Conservation (phyloP, 2,113 vertebrate species). For the Pteruthius melanotis region DNA sequence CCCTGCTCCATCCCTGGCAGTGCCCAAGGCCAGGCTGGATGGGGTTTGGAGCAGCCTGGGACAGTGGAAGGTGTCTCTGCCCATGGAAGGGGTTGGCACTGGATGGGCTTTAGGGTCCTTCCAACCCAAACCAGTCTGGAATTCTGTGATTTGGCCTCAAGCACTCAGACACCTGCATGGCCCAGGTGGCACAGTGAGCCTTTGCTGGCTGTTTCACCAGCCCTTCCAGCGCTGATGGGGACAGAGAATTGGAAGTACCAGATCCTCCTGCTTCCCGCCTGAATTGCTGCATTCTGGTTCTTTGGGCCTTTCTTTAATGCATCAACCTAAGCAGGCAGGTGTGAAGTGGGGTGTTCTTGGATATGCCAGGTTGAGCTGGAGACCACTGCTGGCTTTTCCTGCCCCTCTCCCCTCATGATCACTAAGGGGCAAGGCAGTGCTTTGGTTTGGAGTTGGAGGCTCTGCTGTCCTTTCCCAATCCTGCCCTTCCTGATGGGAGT, state of each 20-base stretch:
- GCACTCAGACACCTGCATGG: neutral
- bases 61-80: neutral
- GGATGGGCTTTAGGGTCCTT: neutral
- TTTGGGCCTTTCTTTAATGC: neutral
- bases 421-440: neutral
- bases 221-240: fast-evolving
- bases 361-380: neutral
- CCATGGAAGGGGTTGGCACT: neutral
- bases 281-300: neutral
- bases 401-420: fast-evolving
- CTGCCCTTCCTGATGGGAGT: neutral
- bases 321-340: fast-evolving
- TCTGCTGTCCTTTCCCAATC: neutral
- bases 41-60: neutral
- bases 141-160: neutral
- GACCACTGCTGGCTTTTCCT: neutral
- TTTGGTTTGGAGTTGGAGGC: neutral
- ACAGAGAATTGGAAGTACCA: too few relatives aligned
- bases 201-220: neutral
- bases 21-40: neutral
- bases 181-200: neutral
- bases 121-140: neutral
- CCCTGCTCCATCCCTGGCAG: neutral
- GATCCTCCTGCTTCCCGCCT: neutral
- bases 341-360: neutral